phyloP scores from a whole-genome alignment of 1,140 invertebrate genomes.

The Caerostris darwini region DNA sequence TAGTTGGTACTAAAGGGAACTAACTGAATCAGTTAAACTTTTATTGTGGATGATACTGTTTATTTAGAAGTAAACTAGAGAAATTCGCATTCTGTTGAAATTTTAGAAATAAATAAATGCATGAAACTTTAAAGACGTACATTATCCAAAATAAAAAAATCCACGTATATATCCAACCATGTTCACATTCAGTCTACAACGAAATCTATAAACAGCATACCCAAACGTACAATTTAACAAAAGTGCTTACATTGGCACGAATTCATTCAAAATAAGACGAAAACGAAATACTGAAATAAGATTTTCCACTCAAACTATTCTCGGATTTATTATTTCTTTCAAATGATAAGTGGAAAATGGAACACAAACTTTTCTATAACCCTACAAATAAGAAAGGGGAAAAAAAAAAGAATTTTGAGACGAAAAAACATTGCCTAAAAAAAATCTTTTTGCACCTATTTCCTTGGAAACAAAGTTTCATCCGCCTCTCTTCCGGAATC shows the following conservation, averaged over 20 bases:
- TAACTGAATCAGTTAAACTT: too few species aligned
- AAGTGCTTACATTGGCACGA: background rate
- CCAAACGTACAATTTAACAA: too few species aligned
- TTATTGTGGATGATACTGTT: too few species aligned
- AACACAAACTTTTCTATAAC: background rate
- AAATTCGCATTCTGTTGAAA: too few species aligned
- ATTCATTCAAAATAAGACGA: background rate
- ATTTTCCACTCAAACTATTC: background rate
- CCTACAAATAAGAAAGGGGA: background rate
- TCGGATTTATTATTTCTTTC: background rate
- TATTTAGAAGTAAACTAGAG: too few species aligned
- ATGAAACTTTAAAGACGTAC: too few species aligned
- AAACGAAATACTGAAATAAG: background rate
- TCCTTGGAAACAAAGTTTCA: constrained; percentile 56
- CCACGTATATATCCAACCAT: too few species aligned
- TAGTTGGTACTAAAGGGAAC: too few species aligned
- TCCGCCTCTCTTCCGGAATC: constrained; percentile 51
- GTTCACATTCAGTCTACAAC: too few species aligned
- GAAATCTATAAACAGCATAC: too few species aligned
- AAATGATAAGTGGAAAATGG: background rate
- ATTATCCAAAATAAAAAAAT: too few species aligned
- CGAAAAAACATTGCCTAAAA: background rate
- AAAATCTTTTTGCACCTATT: background rate
- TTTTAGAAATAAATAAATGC: too few species aligned
- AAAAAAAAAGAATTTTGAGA: background rate